Evolutionary conservation across 1,140 invertebrate species (phyloP).

Genomic region (Melitaea cinxia): DNA sequence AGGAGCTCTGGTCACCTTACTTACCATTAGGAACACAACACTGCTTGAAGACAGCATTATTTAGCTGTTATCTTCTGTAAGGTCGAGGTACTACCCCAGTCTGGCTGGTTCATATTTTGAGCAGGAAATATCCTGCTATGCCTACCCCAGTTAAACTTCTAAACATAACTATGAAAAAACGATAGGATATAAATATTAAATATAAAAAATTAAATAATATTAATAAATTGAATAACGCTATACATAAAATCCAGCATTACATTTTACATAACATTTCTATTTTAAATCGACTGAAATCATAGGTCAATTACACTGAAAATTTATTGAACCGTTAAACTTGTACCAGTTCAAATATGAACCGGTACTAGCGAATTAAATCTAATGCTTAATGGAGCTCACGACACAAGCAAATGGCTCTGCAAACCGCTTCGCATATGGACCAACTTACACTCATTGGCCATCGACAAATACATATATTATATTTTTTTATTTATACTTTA

Average conservation of each 20-base stretch:
- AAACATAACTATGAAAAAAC: not conserved
- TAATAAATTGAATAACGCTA: not conserved
- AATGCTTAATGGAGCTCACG: constrained; percentile 29
- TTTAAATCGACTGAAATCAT: not conserved
- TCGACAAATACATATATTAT: constrained; percentile 1
- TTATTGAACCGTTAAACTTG: constrained; percentile 26
- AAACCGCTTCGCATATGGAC: constrained; percentile 23
- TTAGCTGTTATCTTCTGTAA: no score
- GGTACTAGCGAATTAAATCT: constrained; percentile 28
- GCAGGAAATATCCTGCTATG: no score
- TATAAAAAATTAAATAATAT: not conserved
- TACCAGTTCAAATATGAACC: constrained; percentile 17
- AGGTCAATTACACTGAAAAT: constrained; percentile 3
- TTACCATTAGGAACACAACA: no score
- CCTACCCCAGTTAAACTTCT: no score
- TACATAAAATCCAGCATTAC: not conserved
- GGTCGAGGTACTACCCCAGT: no score
- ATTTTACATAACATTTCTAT: no score
- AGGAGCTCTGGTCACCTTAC: no score
- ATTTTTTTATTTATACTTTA: not conserved
- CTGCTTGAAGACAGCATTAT: no score
- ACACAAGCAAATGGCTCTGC: constrained; percentile 23
- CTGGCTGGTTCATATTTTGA: no score
- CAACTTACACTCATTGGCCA: constrained; percentile 10
- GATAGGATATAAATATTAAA: not conserved